Conservation (phyloP, 2,113 vertebrate genomes). For the Ivindomyrus marchei region DNA sequence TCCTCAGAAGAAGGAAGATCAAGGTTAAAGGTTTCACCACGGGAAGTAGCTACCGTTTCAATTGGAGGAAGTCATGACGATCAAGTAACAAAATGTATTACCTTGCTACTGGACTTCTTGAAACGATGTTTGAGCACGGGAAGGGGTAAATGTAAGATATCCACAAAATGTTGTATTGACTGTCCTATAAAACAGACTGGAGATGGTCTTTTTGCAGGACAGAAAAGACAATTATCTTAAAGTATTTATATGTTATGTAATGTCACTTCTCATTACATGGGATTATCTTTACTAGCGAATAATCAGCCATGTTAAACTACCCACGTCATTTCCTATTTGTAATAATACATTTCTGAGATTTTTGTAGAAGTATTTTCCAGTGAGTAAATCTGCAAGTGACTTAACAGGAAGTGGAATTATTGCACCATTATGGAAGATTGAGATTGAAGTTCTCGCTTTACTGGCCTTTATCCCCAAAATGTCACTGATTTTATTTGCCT, state of each 20-base stretch:
- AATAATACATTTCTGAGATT: background rate
- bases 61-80: conserved; percentile 26
- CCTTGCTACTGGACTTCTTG: conserved; percentile 6
- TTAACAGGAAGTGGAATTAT: conserved; percentile 30
- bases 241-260: background rate
- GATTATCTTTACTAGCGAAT: background rate
- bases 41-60: conserved; percentile 40
- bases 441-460: conserved; percentile 20
- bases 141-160: background rate
- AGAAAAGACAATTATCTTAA: background rate
- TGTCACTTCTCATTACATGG: background rate
- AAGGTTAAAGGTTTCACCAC: conserved; percentile 24
- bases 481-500: conserved; percentile 15
- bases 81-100: conserved; percentile 12
- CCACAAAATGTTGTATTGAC: background rate
- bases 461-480: background rate
- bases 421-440: conserved; percentile 24
- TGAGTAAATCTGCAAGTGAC: background rate
- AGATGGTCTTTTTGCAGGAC: background rate
- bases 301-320: background rate
- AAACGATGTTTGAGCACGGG: background rate
- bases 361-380: background rate
- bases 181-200: background rate
- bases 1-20: conserved; percentile 32
- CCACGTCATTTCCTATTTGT: background rate